Base-by-base conservation (phyloP, 2,113 vertebrate species). In the Caracal caracal region DNA sequence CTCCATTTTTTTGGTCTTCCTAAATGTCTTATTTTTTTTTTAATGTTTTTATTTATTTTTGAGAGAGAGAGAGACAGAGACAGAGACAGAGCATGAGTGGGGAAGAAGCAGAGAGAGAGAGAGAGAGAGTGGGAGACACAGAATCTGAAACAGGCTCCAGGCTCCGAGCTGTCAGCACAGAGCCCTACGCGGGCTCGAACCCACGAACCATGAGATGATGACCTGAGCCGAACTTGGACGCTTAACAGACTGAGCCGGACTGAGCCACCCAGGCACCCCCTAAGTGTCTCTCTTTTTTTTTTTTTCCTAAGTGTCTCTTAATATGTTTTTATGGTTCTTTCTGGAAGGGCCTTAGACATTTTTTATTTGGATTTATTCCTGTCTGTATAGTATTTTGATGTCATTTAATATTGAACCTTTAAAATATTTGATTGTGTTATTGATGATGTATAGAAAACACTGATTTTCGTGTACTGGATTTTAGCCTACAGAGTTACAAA, bases 291-390 rank as follows among this genome's bases (percentile, higher is more conserved):
- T 56, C 43, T 9, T 9, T 43, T 43, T 43, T 43, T 43, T 43
- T 43, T 43, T 0, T 85, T 51, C 35, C 43, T 66, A 59, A 49
- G 56, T 86, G 16, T 30, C 87, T 96, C 47, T 70, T 81, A 49
- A 89, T 81, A 56, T 40, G 28, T 53, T 65, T 83, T 92, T 92
- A 93, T 8, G 76, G 22, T 43, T 80, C 16, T 70, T 26, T 76
- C 26, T 30, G 30, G 63, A 89, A 96, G 88, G 28, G 22, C 16
- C 24, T 85, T 68, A 59, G 43, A 66, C 13, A 53, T 66, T 56
- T 89, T 88, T 94, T 63, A 93, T 83, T 86, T 93, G n/a, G 28
- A 37, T 81, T 2, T 87, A 47, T 43, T 87, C 61, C 37, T 96
- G 8, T 87, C 35, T 40, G 11, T 26, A 66, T 51, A 75, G 13